Conservation (phyloP, 2,113 vertebrate species). For the Taxidea taxus region DNA sequence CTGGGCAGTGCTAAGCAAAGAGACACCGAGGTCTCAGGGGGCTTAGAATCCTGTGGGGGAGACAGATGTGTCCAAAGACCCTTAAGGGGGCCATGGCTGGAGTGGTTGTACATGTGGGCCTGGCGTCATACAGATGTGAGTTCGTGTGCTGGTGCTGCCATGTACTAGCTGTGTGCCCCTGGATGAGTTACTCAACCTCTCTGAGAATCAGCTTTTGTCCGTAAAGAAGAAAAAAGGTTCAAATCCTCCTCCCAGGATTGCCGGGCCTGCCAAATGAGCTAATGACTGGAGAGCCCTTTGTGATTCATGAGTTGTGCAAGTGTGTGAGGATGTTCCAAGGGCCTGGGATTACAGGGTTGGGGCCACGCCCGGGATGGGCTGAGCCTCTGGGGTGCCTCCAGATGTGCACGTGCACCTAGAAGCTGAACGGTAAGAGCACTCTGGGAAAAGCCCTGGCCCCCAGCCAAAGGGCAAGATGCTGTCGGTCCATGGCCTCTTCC, state of each 20-base stretch:
- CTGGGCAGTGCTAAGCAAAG: neutral
- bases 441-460: neutral
- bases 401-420: neutral
- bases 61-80: neutral
- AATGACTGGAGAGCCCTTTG: constrained; percentile 43
- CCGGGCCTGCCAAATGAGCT: constrained; percentile 46
- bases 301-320: constrained; percentile 58
- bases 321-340: constrained; percentile 37
- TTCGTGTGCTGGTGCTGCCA: neutral
- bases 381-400: constrained; percentile 35
- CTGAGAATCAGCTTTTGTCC: constrained; percentile 33
- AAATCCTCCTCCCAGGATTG: neutral
- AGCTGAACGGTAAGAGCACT: neutral
- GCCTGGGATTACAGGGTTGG: neutral
- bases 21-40: neutral
- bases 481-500: neutral
- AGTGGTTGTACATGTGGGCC: neutral
- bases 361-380: neutral
- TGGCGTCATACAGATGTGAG: neutral
- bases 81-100: neutral
- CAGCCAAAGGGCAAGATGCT: neutral
- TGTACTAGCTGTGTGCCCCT: constrained; percentile 20
- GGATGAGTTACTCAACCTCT: constrained; percentile 20
- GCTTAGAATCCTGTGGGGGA: neutral
- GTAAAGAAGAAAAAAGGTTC: neutral